A percentile compares a stretch with the other conserved stretches of the same genome.
These are phyloP conservation scores for Noctua comes DNA, from an alignment of 2,888 invertebrate genomes.

Conservation along the genomic window DNA sequence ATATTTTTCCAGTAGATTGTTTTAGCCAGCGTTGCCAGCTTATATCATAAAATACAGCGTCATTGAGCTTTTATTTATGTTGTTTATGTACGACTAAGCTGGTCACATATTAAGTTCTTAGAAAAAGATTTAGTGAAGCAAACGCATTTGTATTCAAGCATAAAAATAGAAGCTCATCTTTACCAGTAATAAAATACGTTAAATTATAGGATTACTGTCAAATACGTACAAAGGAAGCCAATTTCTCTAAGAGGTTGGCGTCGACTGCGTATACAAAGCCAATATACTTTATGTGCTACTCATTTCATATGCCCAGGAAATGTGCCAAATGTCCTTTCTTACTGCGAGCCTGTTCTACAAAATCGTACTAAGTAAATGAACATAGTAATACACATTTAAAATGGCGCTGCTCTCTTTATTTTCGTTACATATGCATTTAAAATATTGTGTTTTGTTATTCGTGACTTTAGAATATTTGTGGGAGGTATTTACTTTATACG, in stretches of 20 bases:
- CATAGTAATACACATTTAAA: constrained; percentile 49
- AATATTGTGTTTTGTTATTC: constrained; percentile 25
- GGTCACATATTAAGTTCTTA: constrained; percentile 13
- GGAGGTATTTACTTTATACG: not conserved
- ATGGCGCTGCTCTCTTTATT: constrained; percentile 38
- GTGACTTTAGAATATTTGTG: constrained; percentile 8
- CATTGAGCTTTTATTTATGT: constrained; percentile 2
- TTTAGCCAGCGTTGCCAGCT: not conserved
- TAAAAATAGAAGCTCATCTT: constrained; percentile 51
- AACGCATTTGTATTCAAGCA: constrained; percentile 39
- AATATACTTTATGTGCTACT: constrained; percentile 65
- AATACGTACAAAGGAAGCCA: constrained; percentile 66
- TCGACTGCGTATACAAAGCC: constrained; percentile 65
- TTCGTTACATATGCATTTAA: constrained; percentile 7
- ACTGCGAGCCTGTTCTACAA: constrained; percentile 46
- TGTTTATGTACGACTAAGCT: not conserved
- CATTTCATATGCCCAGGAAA: constrained; percentile 69
- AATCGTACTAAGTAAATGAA: constrained; percentile 54
- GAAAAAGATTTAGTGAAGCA: constrained; percentile 30
- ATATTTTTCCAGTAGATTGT: not conserved
- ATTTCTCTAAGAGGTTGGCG: constrained; percentile 73
- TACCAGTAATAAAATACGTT: constrained; percentile 61
- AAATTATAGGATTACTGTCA: constrained; percentile 62
- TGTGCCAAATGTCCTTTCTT: constrained; percentile 69
- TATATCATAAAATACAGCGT: not conserved